Evolutionary conservation across 2,113 vertebrate species (phyloP).

Genomic region (Dissostichus mawsoni): DNA sequence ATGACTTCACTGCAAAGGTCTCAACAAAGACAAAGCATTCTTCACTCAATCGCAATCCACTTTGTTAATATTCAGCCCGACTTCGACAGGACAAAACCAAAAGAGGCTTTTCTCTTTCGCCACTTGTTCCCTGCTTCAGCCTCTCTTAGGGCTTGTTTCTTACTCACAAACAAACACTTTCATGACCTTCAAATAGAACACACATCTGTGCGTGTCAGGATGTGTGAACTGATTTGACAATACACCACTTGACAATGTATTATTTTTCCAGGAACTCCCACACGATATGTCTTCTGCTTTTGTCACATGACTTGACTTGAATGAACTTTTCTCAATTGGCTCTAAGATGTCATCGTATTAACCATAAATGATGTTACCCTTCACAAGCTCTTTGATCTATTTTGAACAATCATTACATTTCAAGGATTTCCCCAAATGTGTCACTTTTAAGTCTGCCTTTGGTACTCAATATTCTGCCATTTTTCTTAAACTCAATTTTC

Average conservation of each 20-base stretch:
- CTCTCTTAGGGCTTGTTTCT: not conserved
- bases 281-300: conserved; percentile 47
- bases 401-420: not conserved
- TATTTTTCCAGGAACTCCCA: conserved; percentile 58
- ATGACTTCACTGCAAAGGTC: conserved; percentile 68
- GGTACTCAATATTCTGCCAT: no score
- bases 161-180: conserved; percentile 34
- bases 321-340: conserved; percentile 2
- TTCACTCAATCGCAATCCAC: conserved; percentile 49
- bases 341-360: conserved; percentile 35
- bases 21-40: conserved; percentile 73
- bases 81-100: conserved; percentile 63
- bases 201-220: conserved; percentile 20
- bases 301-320: conserved; percentile 47
- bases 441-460: not conserved
- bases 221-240: conserved; percentile 57
- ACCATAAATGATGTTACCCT: conserved; percentile 16
- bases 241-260: conserved; percentile 57
- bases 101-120: conserved; percentile 29
- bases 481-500: conserved; percentile 3
- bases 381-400: not conserved
- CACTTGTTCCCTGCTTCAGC: not conserved
- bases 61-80: conserved; percentile 56
- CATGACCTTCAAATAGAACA: not conserved
- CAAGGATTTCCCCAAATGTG: not conserved